Conservation (phyloP, 2,888 invertebrate species). For the Lordiphosa fenestrarum region DNA sequence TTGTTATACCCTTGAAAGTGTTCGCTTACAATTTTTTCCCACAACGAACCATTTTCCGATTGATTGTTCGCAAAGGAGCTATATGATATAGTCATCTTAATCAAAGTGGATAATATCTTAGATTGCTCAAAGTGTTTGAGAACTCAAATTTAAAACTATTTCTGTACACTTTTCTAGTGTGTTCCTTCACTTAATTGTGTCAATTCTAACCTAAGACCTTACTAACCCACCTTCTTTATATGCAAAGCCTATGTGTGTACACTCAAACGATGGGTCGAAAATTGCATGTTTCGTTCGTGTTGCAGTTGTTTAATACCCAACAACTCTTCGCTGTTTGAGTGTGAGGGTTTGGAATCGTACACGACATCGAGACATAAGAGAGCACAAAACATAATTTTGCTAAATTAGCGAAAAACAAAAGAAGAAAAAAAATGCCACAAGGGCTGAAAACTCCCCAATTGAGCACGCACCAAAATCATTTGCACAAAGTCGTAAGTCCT, state of each 20-base stretch:
- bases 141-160: too few relatives aligned
- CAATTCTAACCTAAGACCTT: too few relatives aligned
- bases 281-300: constrained; percentile 59
- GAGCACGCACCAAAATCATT: constrained; percentile 76
- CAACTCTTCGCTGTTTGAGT: constrained; percentile 3
- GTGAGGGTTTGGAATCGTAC: constrained; percentile 35
- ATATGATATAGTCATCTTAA: too few relatives aligned
- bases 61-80: too few relatives aligned
- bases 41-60: too few relatives aligned
- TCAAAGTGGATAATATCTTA: too few relatives aligned
- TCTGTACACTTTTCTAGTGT: too few relatives aligned
- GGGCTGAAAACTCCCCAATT: constrained; percentile 73
- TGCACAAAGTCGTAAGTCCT: constrained; percentile 24
- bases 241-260: background rate
- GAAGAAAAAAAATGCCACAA: constrained; percentile 54
- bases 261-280: constrained; percentile 16
- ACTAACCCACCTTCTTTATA: background rate
- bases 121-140: too few relatives aligned
- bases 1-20: too few relatives aligned
- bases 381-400: constrained; percentile 74
- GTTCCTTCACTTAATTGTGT: too few relatives aligned
- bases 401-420: constrained; percentile 77
- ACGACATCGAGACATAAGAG: constrained; percentile 46
- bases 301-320: constrained; percentile 59
- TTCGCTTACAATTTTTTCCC: too few relatives aligned